phyloP scores from a whole-genome alignment of 2,113 vertebrate species.

The Callocephalon fimbriatum region DNA sequence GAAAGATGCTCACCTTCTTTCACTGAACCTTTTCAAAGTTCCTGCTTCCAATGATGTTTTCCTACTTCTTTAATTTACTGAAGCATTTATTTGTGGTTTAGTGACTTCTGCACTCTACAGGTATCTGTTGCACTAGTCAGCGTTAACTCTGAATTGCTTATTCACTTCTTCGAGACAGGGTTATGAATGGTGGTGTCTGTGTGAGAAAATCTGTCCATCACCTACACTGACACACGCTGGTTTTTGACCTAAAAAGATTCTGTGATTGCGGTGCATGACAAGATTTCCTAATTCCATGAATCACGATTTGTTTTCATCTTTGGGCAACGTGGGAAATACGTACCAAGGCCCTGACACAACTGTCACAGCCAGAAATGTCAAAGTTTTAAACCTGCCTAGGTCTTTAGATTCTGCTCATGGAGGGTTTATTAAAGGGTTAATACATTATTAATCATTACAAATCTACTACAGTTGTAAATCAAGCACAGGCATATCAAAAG shows the following conservation, averaged over 20 bases:
- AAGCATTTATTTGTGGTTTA: background rate
- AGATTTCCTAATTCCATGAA: background rate
- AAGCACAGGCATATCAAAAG: background rate
- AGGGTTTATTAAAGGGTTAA: background rate
- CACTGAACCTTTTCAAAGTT: background rate
- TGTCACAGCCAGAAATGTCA: background rate
- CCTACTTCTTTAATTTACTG: background rate
- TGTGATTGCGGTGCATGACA: background rate
- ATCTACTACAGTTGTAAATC: background rate
- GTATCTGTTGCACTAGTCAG: background rate
- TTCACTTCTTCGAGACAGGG: background rate
- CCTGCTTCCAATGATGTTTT: background rate
- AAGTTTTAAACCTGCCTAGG: background rate
- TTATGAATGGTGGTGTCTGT: background rate
- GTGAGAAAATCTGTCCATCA: background rate
- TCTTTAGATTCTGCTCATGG: background rate
- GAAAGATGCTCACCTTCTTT: background rate
- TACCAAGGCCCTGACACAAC: background rate
- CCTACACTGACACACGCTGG: rapidly evolving
- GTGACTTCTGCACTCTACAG: background rate
- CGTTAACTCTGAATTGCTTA: background rate
- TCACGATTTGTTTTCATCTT: background rate
- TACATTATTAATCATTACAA: background rate
- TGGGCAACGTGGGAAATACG: background rate
- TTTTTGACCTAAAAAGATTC: background rate